These are phyloP conservation scores for Trematocara marginatum DNA, from an alignment of 2,113 vertebrate species.

Conservation along the genomic window DNA sequence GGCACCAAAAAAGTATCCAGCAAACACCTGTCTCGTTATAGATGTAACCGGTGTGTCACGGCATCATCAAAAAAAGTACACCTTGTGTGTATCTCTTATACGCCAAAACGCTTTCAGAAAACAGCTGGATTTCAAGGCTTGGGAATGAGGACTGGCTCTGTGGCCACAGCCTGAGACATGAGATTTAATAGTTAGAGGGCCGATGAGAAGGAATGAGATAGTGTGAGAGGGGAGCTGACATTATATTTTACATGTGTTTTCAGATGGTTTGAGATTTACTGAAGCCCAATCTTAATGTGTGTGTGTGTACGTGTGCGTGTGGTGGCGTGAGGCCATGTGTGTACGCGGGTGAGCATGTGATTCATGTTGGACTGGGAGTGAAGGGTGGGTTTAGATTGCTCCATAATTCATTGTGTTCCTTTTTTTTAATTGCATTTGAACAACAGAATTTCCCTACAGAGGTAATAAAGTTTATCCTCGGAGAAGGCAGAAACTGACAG, in stretches of 20 bases:
- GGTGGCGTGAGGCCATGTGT: not conserved
- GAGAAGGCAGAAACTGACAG: slow-evolving; percentile 29
- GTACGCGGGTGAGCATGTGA: not conserved
- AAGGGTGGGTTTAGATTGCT: slow-evolving; percentile 4
- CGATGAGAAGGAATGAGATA: not conserved
- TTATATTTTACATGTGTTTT: slow-evolving; percentile 19
- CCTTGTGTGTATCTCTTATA: not conserved
- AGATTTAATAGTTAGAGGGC: not conserved
- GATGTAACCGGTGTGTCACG: not conserved
- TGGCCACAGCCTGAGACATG: not conserved
- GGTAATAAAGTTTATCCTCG: slow-evolving; percentile 43
- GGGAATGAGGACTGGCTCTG: not conserved
- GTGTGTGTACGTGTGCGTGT: not conserved
- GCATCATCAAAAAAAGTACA: not conserved
- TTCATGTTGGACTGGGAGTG: slow-evolving; percentile 20
- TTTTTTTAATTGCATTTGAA: slow-evolving; percentile 45
- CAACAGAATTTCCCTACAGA: slow-evolving; percentile 19
- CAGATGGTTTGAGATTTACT: slow-evolving; percentile 1
- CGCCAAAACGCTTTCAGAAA: not conserved
- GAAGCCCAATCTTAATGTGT: not conserved
- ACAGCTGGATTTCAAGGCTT: not conserved
- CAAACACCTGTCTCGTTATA: not conserved
- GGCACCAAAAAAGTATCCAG: not conserved
- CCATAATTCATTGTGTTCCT: slow-evolving; percentile 36
- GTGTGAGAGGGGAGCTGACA: not conserved